A percentile compares a stretch with the other conserved stretches of the same genome.
Evolutionary conservation across 1,140 invertebrate species (phyloP).

Genomic region (Trichonephila inaurata): DNA sequence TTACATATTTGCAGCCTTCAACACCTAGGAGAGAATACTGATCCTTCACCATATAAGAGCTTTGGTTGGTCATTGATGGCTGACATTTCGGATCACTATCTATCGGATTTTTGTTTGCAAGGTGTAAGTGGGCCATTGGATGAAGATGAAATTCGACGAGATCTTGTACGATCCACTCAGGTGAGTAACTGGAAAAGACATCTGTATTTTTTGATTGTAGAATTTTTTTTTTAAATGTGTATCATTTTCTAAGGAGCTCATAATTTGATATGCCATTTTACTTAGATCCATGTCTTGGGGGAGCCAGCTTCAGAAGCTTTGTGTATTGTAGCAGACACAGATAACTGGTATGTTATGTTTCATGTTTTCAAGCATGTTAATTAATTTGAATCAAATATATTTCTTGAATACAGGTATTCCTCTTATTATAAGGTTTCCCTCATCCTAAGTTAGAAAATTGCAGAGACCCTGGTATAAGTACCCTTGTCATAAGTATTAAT

Average conservation of each 20-base stretch:
- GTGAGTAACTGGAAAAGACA: conserved; percentile 75
- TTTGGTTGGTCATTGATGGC: conserved; percentile 84
- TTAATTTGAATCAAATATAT: too few species aligned
- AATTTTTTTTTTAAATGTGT: background rate
- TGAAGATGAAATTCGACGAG: conserved; percentile 80
- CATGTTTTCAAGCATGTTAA: too few species aligned
- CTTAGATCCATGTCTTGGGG: conserved; percentile 82
- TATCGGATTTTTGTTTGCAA: conserved; percentile 88
- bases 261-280: background rate
- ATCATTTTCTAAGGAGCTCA: background rate
- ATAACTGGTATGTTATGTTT: conserved; percentile 86
- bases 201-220: background rate
- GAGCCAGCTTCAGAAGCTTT: conserved; percentile 89
- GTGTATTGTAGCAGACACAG: conserved; percentile 91
- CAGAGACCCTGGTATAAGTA: too few species aligned
- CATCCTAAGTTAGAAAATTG: too few species aligned
- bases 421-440: too few species aligned
- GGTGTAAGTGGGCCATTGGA: conserved; percentile 81
- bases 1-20: conserved; percentile 23
- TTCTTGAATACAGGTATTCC: too few species aligned
- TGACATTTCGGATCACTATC: conserved; percentile 86
- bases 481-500: too few species aligned
- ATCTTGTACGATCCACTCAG: conserved; percentile 83
- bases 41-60: conserved; percentile 66
- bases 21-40: conserved; percentile 22